Evolutionary conservation across 2,113 vertebrate species (phyloP).

Genomic region (Seriola quinqueradiata): DNA sequence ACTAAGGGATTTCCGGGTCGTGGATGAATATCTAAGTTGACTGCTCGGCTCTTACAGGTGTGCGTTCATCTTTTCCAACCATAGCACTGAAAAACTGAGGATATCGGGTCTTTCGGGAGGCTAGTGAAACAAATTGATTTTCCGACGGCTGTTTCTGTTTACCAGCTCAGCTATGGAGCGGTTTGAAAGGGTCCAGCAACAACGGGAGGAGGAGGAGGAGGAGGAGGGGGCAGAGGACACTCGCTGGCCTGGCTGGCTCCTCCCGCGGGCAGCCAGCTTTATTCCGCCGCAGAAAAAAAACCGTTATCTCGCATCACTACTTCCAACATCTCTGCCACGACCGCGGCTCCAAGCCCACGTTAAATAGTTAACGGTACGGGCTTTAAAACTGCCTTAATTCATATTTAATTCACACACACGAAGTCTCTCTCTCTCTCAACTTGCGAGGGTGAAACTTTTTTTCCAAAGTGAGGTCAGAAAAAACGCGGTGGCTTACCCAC

Average conservation of each 20-base stretch:
- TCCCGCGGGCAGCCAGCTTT: slow-evolving; percentile 70
- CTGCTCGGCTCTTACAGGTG: slow-evolving; percentile 45
- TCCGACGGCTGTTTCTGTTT: slow-evolving; percentile 30
- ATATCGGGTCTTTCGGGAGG: background rate
- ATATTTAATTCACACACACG: slow-evolving; percentile 45
- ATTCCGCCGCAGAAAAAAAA: slow-evolving; percentile 63
- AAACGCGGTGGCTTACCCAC: slow-evolving; percentile 21
- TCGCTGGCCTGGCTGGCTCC: slow-evolving; percentile 65
- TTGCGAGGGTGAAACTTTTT: slow-evolving; percentile 61
- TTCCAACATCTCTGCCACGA: slow-evolving; percentile 34
- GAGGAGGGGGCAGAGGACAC: slow-evolving; percentile 22
- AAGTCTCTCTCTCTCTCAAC: slow-evolving; percentile 13
- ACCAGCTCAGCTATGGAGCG: slow-evolving; percentile 7
- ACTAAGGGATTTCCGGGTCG: background rate
- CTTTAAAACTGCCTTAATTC: background rate
- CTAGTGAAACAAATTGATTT: slow-evolving; percentile 30
- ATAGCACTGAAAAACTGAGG: background rate
- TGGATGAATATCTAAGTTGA: background rate
- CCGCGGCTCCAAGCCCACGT: slow-evolving; percentile 1
- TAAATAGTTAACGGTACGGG: slow-evolving; percentile 59
- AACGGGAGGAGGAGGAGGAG: background rate
- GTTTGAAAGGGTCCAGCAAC: slow-evolving; percentile 25
- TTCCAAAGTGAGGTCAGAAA: slow-evolving; percentile 17
- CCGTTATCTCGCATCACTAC: slow-evolving; percentile 82
- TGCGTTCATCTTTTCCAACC: background rate